Evolutionary conservation across 2,113 vertebrate species (phyloP), one percentile per base, ranked within the genome.

Genomic region (Malurus melanocephalus): DNA sequence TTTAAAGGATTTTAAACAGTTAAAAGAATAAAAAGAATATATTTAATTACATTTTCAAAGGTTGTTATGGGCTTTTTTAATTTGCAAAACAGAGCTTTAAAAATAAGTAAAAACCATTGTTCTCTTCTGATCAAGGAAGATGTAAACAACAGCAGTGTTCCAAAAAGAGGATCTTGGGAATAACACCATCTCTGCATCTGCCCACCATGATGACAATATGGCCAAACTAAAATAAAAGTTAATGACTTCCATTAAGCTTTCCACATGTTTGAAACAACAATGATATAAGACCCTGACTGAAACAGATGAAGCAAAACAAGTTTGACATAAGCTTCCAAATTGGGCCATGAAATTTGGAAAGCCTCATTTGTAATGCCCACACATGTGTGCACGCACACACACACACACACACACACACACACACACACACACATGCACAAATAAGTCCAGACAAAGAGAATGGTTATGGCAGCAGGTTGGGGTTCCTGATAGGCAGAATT

Each of bases 221-320:
- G 92, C 85, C 90, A 96, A 96, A 96, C 88, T 96, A 94, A 95
- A 96, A 96, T 96, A 96, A 96, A 96, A 96, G 92, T 93, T 96
- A 96, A 96, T 96, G 94, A 96, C 90, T 96, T 96, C 95, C 96
- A 96, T 94, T 95, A 94, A 95, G 93, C 92, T 95, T 96, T 94
- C 95, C 95, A 96, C 95, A 96, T 95, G 95, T 89, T 95, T 82
- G 89, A 91, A 95, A 95, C 90, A 94, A 90, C 88, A 91, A 93
- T 95, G 95, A 96, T 96, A 92, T 45, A 93, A 96, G 93, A 82
- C 91, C 53, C 93, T 93, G 80, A 92, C 81, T 86, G 91, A 92
- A 96, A 42, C 81, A 92, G 80, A 94, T 95, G 94, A 93, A 95
- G 92, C 90, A 93, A 94, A 94, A 87, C 92, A 95, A 95, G 87